Evolutionary conservation across 2,888 invertebrate species (phyloP), one percentile per base, ranked within the genome.

Genomic region (Euzetes globulus): DNA sequence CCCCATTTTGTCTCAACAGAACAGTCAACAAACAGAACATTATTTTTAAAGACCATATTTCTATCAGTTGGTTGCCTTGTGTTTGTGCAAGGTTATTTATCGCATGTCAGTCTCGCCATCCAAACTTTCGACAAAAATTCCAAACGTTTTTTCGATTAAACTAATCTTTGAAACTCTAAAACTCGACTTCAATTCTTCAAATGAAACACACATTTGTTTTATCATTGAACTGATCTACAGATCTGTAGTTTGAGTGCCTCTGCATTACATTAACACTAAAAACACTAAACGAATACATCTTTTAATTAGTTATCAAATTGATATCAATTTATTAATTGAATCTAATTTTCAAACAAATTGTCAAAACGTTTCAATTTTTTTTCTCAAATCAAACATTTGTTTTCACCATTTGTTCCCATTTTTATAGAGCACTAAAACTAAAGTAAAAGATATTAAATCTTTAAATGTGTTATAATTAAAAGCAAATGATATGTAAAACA

Each of bases 211-310:
- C 50, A 50, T 50, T 60, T 60, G 33, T 33, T 60, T 60, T 33
- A 25, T 58, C 27, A 58, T 25, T 33, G 17, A 60, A 68, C n/a
- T 68, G 68, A 68, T 68, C 68, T 68, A 68, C 68, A 68, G 68
- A 68, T 68, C 68, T 68, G 68, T 68, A 68, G 68, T 68, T 17
- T 17, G 68, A 68, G 68, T 68, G 68, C 68, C 68, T 68, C 68
- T 68, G 68, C 68, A 68, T 68, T 68, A 68, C 68, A 68, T 68
- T 68, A 41, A 41, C 5, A 4, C 5, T 11, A 9, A 41, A 68
- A 19, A 41, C 22, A 68, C 41, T 27, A 68, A 41, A 68, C 41
- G 33, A 60, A 33, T 60, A 60, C 55, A 55, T 55, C 55, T 55
- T 22, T 55, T 50, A 50, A 50, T 50, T 50, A 19, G 19, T 50